phyloP scores from a whole-genome alignment of 2,888 invertebrate genomes.

The Nemotelus pantherinus region DNA sequence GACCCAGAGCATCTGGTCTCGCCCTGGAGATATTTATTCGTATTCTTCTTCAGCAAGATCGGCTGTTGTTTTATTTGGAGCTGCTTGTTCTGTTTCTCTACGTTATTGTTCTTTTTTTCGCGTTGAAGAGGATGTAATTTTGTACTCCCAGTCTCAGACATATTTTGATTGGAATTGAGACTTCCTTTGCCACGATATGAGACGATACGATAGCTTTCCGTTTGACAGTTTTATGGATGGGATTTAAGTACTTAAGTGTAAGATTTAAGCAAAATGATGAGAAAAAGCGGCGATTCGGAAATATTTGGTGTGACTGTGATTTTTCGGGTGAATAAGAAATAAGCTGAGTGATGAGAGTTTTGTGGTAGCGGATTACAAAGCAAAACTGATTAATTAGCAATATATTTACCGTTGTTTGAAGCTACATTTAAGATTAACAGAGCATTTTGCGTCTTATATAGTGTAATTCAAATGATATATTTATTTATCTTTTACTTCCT shows the following conservation, averaged over 20 bases:
- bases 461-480: no score
- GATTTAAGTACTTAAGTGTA: no score
- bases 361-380: no score
- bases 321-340: no score
- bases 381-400: no score
- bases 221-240: no score
- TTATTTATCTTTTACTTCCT: no score
- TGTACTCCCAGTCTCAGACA: not conserved
- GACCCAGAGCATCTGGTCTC: not conserved
- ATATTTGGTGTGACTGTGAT: not conserved
- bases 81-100: not conserved
- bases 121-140: not conserved
- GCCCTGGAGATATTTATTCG: not conserved
- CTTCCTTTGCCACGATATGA: not conserved
- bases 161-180: not conserved
- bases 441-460: no score
- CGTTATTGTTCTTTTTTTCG: not conserved
- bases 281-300: not conserved
- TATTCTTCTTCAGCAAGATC: not conserved
- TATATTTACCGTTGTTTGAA: no score
- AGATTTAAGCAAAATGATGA: no score
- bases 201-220: not conserved
- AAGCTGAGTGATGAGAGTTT: no score
- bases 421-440: no score
- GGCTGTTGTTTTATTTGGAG: not conserved